Base-by-base conservation (phyloP, 2,888 invertebrate genomes). In the Mystacides longicornis region DNA sequence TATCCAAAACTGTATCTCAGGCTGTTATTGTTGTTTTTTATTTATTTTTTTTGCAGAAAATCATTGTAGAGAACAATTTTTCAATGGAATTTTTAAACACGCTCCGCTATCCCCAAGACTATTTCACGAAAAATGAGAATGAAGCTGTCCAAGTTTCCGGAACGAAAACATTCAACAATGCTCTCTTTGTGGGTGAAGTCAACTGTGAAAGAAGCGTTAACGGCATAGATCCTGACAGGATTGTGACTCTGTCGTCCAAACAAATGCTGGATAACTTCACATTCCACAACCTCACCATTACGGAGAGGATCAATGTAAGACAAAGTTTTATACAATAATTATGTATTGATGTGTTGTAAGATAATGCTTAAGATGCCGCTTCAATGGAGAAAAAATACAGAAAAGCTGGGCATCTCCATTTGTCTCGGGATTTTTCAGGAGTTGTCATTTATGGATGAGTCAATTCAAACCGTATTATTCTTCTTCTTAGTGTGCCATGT, bases 61-160 rank as follows among this genome's bases (percentile, higher is more conserved):
- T 80, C 14, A 63, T 66, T 46, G 65, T 73, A 3, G 67, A 69
- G 54, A 63, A 67, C 31, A 55, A 65, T 19, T 61, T 74, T 16
- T 57, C 64, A 1, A 64, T 74, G 19, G 63, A 67, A 18, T 64
- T 62, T 31, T 65, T 83, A 7, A 82, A 82, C 63, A 64, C 64
- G 21, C 62, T 81, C 1, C 63, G 64, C 49, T 83, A 79, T 65
- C 82, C 81, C 0, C 66, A 70, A 9, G 77, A 77, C 27, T 83
- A 71, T 59, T 64, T 82, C 3, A 65, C 73, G 57, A 65, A 65
- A 2, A 68, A 70, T 60, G 67, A 67, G 11, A 64, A 64, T 5
- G 48, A 62, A 11, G 62, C 64, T 3, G 66, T 69, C 19, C 63
- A 67, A 2, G 69, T 82, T n/a, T 66, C 62, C 45, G 78, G 73